These are phyloP conservation scores for Notarius lentiginosus DNA, from an alignment of 2,113 vertebrate genomes.

Conservation along the genomic window DNA sequence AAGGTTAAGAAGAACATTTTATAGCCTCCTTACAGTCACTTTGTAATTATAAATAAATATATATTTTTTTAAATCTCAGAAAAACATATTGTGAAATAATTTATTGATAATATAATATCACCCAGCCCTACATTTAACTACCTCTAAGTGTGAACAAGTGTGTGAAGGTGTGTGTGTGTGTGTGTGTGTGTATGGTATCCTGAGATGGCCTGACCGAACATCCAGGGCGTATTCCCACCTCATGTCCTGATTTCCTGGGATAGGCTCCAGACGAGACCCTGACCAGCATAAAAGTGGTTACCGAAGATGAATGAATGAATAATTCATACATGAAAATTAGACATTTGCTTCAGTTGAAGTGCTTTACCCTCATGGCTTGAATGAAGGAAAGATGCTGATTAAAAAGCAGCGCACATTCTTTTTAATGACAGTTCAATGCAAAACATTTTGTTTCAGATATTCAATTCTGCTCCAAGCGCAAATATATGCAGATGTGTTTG, in stretches of 20 bases:
- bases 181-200: not conserved
- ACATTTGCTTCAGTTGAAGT: not conserved
- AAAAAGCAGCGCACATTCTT: not conserved
- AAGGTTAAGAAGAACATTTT: not conserved
- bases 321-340: not conserved
- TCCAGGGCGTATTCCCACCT: conserved; percentile 9
- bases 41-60: not conserved
- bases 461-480: not conserved
- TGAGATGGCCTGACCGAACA: not conserved
- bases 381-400: not conserved
- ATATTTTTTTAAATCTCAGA: not conserved
- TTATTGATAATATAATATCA: not conserved
- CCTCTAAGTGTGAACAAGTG: not conserved
- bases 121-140: not conserved
- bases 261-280: not conserved
- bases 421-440: not conserved
- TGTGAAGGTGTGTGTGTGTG: not conserved
- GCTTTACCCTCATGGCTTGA: not conserved
- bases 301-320: not conserved
- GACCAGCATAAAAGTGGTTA: conserved; percentile 1
- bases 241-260: not conserved
- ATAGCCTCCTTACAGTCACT: not conserved
- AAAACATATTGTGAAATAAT: not conserved
- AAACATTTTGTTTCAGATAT: not conserved
- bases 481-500: not conserved